Base-by-base conservation (phyloP, 2,113 vertebrate genomes). In the Seriola rivoliana region DNA sequence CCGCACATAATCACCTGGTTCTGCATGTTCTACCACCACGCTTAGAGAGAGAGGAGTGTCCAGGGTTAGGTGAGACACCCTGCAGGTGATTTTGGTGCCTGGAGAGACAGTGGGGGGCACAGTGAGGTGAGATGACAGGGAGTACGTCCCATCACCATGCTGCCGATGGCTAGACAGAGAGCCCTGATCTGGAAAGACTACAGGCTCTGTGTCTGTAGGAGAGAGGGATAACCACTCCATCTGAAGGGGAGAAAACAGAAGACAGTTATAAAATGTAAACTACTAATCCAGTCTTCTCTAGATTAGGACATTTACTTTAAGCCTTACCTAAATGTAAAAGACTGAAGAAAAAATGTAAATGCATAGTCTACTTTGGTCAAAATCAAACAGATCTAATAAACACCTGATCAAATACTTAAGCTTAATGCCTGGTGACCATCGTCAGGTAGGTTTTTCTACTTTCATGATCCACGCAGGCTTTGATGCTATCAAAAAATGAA, bases 141-240 rank as follows among this genome's bases (percentile, higher is more conserved):
- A 96, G 60, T 87, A 96, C 4, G 96, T 97, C 58, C 95, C 95
- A 0, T 95, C 94, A 1, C 23, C 42, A 34, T 94, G 95, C 81
- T 95, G 95, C 8, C 90, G 92, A 82, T 97, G 96, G 72, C 95
- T 97, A 84, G 95, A 96, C 67, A 96, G 94, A 55, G 81, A 91
- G 42, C 93, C 75, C 44, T 94, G 89, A 46, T 94, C 63, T 8
- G 82, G 78, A 16, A 94, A 90, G 66, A 86, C 64, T 9, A 67
- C 8, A 0, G 91, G 91, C 85, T 95, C 92, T 3, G 80, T 57
- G 59, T 88, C 90, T 13, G 85, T 62, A 1, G 94, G 91, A 40
- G 82, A 84, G 50, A 93, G 86, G 48, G 76, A 93, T 2, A 91
- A 81, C 95, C 95, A 96, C 86, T 95, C 91, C 70, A 95, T 91